Evolutionary conservation across 2,888 invertebrate genomes (phyloP).

Genomic region (Hirtodrosophila trivittata): DNA sequence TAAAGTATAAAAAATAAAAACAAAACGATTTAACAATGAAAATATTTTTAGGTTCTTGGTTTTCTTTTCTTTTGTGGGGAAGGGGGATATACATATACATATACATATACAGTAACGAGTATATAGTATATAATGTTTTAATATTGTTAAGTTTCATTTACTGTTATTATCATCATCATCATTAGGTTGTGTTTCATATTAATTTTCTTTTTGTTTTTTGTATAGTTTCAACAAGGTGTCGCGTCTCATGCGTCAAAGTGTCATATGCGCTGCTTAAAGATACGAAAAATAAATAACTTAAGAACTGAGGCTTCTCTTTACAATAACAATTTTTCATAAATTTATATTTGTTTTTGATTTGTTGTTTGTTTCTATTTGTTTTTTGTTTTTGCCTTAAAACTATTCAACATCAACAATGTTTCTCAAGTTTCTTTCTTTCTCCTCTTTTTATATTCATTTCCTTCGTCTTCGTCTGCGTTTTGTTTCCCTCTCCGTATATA

Average conservation of each 20-base stretch:
- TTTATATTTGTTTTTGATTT: conserved; percentile 25
- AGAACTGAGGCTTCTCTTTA: conserved; percentile 65
- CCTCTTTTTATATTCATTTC: conserved; percentile 16
- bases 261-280: conserved; percentile 72
- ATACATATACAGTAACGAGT: neutral
- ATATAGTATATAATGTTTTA: neutral
- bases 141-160: conserved; percentile 28
- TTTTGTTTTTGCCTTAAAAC: conserved; percentile 64
- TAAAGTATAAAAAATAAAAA: conserved; percentile 26
- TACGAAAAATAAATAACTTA: conserved; percentile 75
- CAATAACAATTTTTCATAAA: conserved; percentile 64
- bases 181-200: conserved; percentile 28
- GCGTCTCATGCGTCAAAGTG: conserved; percentile 49
- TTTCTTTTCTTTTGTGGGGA: neutral
- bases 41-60: neutral
- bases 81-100: neutral
- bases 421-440: conserved; percentile 26
- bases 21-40: conserved; percentile 4
- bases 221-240: conserved; percentile 65
- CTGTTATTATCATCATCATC: conserved; percentile 32
- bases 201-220: conserved; percentile 36
- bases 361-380: conserved; percentile 25
- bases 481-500: conserved; percentile 32
- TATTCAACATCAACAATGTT: conserved; percentile 77
- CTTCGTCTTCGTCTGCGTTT: no score